Evolutionary conservation across 2,797 vertebrate genomes (phyloP).

Genomic region (Phaenicophaeus curvirostris): DNA sequence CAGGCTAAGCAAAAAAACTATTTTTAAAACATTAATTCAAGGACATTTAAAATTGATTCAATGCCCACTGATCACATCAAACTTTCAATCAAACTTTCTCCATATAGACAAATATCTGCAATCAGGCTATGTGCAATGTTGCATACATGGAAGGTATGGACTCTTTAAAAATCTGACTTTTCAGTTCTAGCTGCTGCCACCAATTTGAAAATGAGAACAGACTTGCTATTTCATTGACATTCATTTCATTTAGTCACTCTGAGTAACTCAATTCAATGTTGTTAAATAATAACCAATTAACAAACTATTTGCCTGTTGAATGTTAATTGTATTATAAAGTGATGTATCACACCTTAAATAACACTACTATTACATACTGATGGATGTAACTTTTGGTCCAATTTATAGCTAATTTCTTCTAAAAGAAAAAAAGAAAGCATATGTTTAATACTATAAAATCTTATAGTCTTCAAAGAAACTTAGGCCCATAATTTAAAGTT

Average conservation of each 20-base stretch:
- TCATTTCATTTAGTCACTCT: not conserved
- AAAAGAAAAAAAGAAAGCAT: not conserved
- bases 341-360: not conserved
- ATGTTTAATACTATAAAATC: not conserved
- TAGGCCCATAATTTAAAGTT: not conserved
- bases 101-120: not conserved
- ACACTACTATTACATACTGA: not conserved
- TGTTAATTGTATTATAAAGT: not conserved
- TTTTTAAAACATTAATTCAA: not conserved
- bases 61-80: not conserved
- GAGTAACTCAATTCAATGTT: not conserved
- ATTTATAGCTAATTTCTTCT: not conserved
- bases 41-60: not conserved
- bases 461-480: not conserved
- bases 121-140: not conserved
- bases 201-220: not conserved
- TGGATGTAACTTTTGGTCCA: not conserved
- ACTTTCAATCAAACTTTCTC: not conserved
- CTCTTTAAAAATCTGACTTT: not conserved
- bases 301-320: not conserved
- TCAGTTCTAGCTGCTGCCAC: not conserved
- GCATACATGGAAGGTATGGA: not conserved
- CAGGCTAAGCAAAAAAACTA: not conserved
- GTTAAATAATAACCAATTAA: not conserved
- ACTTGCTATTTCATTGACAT: not conserved